Evolutionary conservation across 2,113 vertebrate species (phyloP).

Genomic region (Datnioides undecimradiatus): DNA sequence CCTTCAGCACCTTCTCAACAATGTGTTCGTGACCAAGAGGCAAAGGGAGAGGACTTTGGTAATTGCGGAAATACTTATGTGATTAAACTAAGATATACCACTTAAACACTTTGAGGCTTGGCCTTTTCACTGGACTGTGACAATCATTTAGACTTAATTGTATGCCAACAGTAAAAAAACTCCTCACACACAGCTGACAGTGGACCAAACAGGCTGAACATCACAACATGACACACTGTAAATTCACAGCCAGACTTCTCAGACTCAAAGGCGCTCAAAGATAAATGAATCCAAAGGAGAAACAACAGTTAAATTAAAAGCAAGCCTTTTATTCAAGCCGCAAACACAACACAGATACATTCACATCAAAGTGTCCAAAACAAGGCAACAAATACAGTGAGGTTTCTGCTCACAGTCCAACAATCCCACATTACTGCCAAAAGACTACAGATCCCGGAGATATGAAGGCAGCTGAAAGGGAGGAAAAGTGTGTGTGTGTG

Average conservation of each 20-base stretch:
- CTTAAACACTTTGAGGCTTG: constrained; percentile 42
- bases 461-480: constrained; percentile 43
- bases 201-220: background rate
- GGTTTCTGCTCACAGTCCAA: constrained; percentile 1
- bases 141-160: constrained; percentile 48
- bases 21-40: constrained; percentile 41
- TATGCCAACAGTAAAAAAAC: background rate
- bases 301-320: constrained; percentile 29
- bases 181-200: background rate
- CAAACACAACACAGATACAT: constrained; percentile 56
- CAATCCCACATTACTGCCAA: background rate
- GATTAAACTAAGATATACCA: constrained; percentile 60
- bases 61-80: constrained; percentile 60
- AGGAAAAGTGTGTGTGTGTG: constrained; percentile 5
- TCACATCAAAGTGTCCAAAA: constrained; percentile 67
- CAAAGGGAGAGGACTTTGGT: constrained; percentile 46
- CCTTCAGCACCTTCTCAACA: constrained; percentile 32
- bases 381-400: constrained; percentile 53
- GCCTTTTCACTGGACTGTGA: constrained; percentile 22
- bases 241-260: background rate
- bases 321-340: constrained; percentile 73
- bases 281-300: constrained; percentile 16
- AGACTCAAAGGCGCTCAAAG: background rate
- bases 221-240: constrained; percentile 3
- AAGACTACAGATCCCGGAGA: constrained; percentile 69